Conservation (phyloP, 1,140 invertebrate species). For the Anthonomus grandis region DNA sequence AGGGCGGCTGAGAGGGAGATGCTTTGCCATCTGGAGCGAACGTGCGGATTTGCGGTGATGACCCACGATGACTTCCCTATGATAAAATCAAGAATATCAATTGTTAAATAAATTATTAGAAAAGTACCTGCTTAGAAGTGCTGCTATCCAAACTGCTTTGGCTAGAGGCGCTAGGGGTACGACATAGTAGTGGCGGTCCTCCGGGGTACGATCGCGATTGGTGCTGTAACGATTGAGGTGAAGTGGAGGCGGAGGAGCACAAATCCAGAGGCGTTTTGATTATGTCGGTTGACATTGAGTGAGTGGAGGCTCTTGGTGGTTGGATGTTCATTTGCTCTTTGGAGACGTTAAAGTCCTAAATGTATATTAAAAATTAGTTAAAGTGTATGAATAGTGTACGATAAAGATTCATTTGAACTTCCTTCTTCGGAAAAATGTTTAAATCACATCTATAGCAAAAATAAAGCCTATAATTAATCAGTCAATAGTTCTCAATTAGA, state of each 20-base stretch:
- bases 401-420: no score
- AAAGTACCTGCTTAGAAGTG: conserved; percentile 60
- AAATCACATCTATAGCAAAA: no score
- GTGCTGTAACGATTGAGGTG: conserved; percentile 46
- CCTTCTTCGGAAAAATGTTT: no score
- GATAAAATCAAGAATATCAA: neutral
- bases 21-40: conserved; percentile 70
- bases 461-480: no score
- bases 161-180: conserved; percentile 76
- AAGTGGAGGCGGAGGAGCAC: conserved; percentile 46
- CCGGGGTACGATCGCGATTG: conserved; percentile 55
- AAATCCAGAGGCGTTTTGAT: conserved; percentile 51
- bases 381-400: no score
- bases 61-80: conserved; percentile 61
- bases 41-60: conserved; percentile 73
- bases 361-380: no score
- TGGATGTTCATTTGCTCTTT: conserved; percentile 62
- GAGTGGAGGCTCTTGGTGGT: conserved; percentile 46
- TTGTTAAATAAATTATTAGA: neutral
- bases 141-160: conserved; percentile 74
- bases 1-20: no score
- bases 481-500: no score
- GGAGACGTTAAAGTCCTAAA: conserved; percentile 63
- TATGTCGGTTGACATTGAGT: conserved; percentile 46
- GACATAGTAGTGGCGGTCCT: conserved; percentile 52